Evolutionary conservation across 2,113 vertebrate species (phyloP).

Genomic region (Coracopsis vasa): DNA sequence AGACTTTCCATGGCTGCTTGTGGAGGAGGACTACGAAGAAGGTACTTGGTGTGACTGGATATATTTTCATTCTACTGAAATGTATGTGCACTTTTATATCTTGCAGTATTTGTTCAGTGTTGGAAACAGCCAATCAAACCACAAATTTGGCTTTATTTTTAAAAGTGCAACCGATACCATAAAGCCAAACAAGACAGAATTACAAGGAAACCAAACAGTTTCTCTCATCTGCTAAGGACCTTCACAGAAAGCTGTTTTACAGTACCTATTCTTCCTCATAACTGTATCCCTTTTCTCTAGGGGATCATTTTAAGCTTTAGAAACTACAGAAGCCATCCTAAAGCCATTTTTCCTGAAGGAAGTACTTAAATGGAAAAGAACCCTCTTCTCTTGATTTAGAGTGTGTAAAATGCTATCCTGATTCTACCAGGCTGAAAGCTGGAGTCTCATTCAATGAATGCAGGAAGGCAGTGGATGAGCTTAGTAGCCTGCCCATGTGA

Average conservation of each 20-base stretch:
- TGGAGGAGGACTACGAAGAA: not conserved
- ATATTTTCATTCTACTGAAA: not conserved
- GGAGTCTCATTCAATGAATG: not conserved
- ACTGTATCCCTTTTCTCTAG: slow-evolving; percentile 26
- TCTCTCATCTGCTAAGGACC: slow-evolving; percentile 1
- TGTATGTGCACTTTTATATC: not conserved
- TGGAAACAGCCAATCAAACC: not conserved
- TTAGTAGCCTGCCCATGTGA: slow-evolving; percentile 13
- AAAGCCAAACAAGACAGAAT: not conserved
- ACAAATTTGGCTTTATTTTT: not conserved
- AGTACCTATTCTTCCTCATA: slow-evolving; percentile 32
- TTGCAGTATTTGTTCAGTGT: not conserved
- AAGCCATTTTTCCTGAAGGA: slow-evolving; percentile 47
- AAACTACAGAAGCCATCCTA: slow-evolving; percentile 31
- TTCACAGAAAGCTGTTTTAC: slow-evolving; percentile 4
- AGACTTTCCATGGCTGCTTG: not conserved
- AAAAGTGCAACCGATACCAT: not conserved
- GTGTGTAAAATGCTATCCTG: slow-evolving; percentile 27
- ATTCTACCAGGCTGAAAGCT: slow-evolving; percentile 28
- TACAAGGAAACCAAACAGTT: not conserved
- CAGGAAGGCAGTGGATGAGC: not conserved
- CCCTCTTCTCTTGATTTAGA: slow-evolving; percentile 4
- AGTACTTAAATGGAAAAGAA: slow-evolving; percentile 39
- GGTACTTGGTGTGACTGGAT: not conserved
- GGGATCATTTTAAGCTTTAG: slow-evolving; percentile 29